Evolutionary conservation across 2,113 vertebrate species (phyloP).

Genomic region (Verasper variegatus): DNA sequence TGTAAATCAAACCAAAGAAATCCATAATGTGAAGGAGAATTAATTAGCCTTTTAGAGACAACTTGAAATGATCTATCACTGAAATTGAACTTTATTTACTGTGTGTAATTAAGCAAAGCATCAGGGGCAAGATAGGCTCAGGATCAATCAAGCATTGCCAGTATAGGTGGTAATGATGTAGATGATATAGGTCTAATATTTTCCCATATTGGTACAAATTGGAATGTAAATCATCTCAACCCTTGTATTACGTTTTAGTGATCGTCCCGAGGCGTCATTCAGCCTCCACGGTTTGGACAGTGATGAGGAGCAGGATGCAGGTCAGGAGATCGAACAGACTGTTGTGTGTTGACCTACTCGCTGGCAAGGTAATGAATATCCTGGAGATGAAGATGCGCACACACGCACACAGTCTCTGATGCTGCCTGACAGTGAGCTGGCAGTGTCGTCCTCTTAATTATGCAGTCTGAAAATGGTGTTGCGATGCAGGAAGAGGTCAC

Average conservation of each 20-base stretch:
- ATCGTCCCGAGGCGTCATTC: constrained; percentile 1
- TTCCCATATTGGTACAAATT: constrained; percentile 20
- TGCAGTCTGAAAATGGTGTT: constrained; percentile 8
- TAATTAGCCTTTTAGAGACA: constrained; percentile 42
- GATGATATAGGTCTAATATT: constrained; percentile 24
- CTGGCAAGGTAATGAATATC: constrained; percentile 56
- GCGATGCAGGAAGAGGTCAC: constrained; percentile 14
- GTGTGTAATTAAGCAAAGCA: constrained; percentile 22
- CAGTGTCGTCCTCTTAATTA: constrained; percentile 40
- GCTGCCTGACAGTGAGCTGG: constrained; percentile 56
- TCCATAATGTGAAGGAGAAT: constrained; percentile 45
- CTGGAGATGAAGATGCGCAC: constrained; percentile 52
- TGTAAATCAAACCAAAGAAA: constrained; percentile 51
- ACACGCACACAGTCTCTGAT: constrained; percentile 45
- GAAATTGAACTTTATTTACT: constrained; percentile 42
- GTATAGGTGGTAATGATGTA: constrained; percentile 8
- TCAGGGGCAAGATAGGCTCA: not conserved
- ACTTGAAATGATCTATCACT: constrained; percentile 28
- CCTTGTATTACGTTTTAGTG: constrained; percentile 16
- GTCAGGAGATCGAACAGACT: constrained; percentile 57
- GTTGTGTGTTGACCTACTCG: constrained; percentile 49
- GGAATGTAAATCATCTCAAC: constrained; percentile 26
- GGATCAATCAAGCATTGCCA: not conserved
- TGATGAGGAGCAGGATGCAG: constrained; percentile 60
- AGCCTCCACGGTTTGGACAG: constrained; percentile 28